Evolutionary conservation across 2,113 vertebrate species (phyloP), one percentile per base, ranked within the genome.

Genomic region (Cricetomys ansorgei): DNA sequence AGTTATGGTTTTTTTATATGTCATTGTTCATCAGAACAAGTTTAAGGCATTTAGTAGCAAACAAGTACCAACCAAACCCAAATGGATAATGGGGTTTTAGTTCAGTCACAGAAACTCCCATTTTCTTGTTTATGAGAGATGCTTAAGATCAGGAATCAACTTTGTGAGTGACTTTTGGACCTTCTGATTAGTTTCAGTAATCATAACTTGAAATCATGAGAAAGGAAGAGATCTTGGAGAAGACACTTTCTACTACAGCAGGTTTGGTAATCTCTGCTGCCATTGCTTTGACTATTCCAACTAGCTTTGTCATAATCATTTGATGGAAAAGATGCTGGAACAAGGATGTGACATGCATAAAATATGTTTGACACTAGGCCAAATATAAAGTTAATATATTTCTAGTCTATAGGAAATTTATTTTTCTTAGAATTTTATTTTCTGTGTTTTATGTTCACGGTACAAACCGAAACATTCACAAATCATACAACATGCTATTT

Each of bases 31-130:
- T 37, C 40, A 73, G 43, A 94, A 73, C 53, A 89, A 87, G 69
- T 64, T 97, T 55, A 77, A 95, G 70, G 23, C 7, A 67, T 97
- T 94, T 90, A 75, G 64, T 67, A 64, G 53, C 81, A 70, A 96
- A 40, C 84, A 75, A 93, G 75, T 96, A 64, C 75, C 95, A 95
- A 90, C 43, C 4, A 57, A 94, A 94, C 27, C 65, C 34, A 77
- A 69, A 45, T 29, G 43, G 43, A 72, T 92, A 80, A 90, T 94
- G 50, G 34, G 45, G 94, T 88, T 88, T 17, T 37, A 89, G 67
- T 89, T 34, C 23, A 4, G 34, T 89, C 87, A 72, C 79, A 91
- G 72, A 9, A 89, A 45, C 80, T 79, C 12, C 27, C 5, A 21
- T 69, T 69, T 53, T 87, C 37, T 21, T 4, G 0, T 11, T 80